Evolutionary conservation across 1,140 invertebrate species (phyloP).

Genomic region (Psilanteris sp.): DNA sequence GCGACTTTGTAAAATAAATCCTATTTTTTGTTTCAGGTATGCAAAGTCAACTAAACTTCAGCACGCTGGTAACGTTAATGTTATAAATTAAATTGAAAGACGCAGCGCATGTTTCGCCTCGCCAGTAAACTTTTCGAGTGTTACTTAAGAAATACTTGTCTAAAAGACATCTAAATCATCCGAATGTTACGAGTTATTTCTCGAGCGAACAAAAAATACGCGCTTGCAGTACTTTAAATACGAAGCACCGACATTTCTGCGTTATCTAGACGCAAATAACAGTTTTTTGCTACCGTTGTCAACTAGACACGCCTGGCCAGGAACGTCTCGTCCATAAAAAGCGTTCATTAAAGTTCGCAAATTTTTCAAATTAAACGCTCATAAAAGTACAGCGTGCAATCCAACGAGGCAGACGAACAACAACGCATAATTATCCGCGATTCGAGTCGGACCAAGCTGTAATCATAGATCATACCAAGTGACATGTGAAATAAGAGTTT

Average conservation of each 20-base stretch:
- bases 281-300: no score
- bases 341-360: no score
- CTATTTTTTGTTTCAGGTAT: slow-evolving; percentile 42
- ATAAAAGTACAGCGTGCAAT: not conserved
- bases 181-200: not conserved
- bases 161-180: slow-evolving; percentile 1
- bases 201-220: not conserved
- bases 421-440: slow-evolving; percentile 40
- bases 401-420: slow-evolving; percentile 8
- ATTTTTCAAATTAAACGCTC: slow-evolving; percentile 46
- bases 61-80: not conserved
- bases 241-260: not conserved
- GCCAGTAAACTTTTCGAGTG: no score
- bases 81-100: no score
- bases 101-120: no score
- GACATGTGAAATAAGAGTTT: slow-evolving; percentile 67
- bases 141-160: no score
- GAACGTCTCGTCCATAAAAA: no score
- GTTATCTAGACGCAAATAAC: not conserved
- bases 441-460: slow-evolving; percentile 31
- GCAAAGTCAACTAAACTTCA: not conserved
- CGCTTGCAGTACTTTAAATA: not conserved
- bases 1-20: no score
- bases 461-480: slow-evolving; percentile 55
- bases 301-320: not conserved